Percentiles rank a stretch among this genome's conserved stretches.
Evolutionary conservation across 2,888 invertebrate genomes (phyloP).

Genomic region (Chrysina gloriosa): DNA sequence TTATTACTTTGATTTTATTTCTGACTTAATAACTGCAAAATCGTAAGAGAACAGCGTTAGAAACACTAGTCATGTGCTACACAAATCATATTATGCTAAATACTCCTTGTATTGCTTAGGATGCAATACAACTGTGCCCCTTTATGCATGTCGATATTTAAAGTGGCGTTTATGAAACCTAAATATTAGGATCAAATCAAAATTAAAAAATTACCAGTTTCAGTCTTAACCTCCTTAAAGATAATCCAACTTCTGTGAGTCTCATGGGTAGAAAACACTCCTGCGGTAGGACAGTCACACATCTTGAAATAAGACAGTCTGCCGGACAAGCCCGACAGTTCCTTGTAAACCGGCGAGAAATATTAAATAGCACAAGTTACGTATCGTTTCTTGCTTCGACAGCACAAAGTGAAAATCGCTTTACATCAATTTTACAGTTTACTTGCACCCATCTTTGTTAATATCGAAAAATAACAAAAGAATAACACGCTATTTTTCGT

Average conservation of each 20-base stretch:
- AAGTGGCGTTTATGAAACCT: too few species aligned
- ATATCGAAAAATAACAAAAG: conserved; percentile 24
- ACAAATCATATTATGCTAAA: too few species aligned
- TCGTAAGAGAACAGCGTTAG: too few species aligned
- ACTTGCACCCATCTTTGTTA: conserved; percentile 16
- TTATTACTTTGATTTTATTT: not conserved
- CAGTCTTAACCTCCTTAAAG: conserved; percentile 72
- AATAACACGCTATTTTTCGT: conserved; percentile 18
- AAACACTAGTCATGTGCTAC: too few species aligned
- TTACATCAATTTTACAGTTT: conserved; percentile 2
- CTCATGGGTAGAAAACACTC: conserved; percentile 74
- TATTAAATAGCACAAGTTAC: not conserved
- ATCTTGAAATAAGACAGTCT: conserved; percentile 30
- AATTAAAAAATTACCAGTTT: conserved; percentile 55
- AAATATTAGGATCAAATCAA: not conserved
- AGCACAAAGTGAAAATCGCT: not conserved
- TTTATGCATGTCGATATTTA: too few species aligned
- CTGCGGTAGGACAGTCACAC: conserved; percentile 68
- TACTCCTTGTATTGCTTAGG: too few species aligned
- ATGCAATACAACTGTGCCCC: too few species aligned
- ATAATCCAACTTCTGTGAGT: conserved; percentile 83
- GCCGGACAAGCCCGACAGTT: not conserved
- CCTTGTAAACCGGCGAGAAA: not conserved
- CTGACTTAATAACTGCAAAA: too few species aligned
- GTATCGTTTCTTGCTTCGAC: not conserved